Evolutionary conservation across 1,140 invertebrate genomes (phyloP), one percentile per base, ranked within the genome.

Genomic region (Chymomyza costata): DNA sequence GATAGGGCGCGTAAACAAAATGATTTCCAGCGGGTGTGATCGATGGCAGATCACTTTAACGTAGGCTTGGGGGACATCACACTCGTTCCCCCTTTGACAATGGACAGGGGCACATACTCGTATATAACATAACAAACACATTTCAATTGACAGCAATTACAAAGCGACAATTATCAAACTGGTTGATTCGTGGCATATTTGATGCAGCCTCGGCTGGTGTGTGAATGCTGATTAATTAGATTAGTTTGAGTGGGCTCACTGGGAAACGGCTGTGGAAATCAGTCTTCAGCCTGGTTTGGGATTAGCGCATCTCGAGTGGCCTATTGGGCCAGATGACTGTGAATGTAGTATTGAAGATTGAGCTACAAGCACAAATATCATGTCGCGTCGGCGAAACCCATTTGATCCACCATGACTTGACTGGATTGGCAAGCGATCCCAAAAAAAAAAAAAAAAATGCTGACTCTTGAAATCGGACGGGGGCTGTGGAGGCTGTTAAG

Each of bases 201-300:
- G 71, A 76, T 71, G 71, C 62, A 67, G 28, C 67, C 73, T 60
- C 28, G 14, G 10, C 11, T 19, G n/a, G 2, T 43, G 21, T 31
- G 11, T 80, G 64, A 68, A 78, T 80, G 64, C 53, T 78, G 73
- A 78, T 80, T 78, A 78, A 78, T 78, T 78, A 73, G 73, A 73
- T 80, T 58, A 52, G 48, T 49, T 32, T 5, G n/a, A 18, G 6
- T 25, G 25, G 17, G 28, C 25, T 28, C 10, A 28, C 10, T 5
- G 10, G 5, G 5, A 6, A 6, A 28, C 25, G 25, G 10, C 10
- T 10, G 10, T 6, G 10, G 5, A 28, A 28, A 28, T 28, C n/a
- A n/a, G n/a, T n/a, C n/a, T n/a, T n/a, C n/a, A n/a, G 25, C 10
- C 14, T 18, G 30, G 14, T n/a, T 18, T 21, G 38, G 80, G 71